These are phyloP conservation scores for Crossaster papposus DNA, from an alignment of 53 echinoderm and acorn worm genomes.

Conservation along the genomic window DNA sequence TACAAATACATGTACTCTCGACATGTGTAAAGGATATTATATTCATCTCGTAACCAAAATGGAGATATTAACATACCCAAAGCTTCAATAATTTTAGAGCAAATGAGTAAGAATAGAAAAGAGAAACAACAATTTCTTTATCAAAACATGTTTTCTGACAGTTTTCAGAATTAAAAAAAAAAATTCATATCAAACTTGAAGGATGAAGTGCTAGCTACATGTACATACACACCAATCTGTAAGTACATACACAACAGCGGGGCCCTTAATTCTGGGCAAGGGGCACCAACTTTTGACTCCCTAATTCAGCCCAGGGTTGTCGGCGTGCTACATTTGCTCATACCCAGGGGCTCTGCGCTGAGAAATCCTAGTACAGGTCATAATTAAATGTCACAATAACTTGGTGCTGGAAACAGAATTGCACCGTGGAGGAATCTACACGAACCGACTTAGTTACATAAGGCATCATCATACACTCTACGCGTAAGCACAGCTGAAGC, in stretches of 20 bases:
- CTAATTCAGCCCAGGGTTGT: not conserved
- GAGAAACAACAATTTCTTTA: not conserved
- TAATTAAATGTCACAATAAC: not conserved
- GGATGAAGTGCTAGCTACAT: not conserved
- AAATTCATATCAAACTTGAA: not conserved
- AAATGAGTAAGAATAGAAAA: not conserved
- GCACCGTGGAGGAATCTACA: too few relatives aligned
- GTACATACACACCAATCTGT: too few relatives aligned
- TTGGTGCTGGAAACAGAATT: not conserved
- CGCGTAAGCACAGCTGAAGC: too few relatives aligned
- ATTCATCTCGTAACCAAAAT: not conserved
- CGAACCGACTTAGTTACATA: too few relatives aligned
- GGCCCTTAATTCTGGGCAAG: too few relatives aligned
- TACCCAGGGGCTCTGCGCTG: not conserved
- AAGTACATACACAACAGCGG: too few relatives aligned
- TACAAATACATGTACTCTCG: not conserved
- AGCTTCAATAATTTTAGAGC: slow-evolving; percentile 27
- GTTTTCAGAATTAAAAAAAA: not conserved
- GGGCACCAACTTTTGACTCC: slow-evolving; percentile 70
- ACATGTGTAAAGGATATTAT: not conserved
- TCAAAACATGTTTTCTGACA: not conserved
- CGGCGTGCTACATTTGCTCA: not conserved
- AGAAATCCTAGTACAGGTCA: not conserved
- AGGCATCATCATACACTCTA: too few relatives aligned
- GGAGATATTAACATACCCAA: slow-evolving; percentile 22